Evolutionary conservation across 2,113 vertebrate species (phyloP).

Genomic region (Terrapene triunguis): DNA sequence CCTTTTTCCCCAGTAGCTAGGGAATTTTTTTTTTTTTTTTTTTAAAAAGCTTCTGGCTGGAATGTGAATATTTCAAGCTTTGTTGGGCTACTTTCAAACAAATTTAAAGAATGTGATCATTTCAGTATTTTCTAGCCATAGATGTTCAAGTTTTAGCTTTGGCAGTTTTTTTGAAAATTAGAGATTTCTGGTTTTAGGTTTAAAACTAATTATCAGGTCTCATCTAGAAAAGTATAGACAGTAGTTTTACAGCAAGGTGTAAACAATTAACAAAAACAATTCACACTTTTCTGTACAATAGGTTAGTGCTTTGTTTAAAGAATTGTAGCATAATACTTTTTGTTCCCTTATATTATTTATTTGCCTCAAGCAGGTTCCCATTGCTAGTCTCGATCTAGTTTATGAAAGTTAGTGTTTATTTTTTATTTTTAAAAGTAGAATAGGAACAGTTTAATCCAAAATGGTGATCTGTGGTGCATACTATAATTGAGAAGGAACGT

Average conservation of each 20-base stretch:
- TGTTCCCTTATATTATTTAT: background rate
- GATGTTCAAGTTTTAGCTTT: background rate
- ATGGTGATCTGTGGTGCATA: background rate
- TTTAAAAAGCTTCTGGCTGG: background rate
- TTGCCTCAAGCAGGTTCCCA: background rate
- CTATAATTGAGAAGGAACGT: background rate
- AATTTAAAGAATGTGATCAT: background rate
- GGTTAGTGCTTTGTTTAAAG: background rate
- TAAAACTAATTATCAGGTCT: background rate
- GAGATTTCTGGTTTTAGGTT: background rate
- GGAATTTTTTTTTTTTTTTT: too few species aligned
- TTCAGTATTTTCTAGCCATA: background rate
- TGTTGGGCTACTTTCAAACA: background rate
- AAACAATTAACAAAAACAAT: background rate
- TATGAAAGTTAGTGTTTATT: background rate
- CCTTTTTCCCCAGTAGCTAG: background rate
- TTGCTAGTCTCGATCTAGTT: background rate
- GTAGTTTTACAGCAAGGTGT: background rate
- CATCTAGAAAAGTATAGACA: background rate
- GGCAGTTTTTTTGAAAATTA: background rate
- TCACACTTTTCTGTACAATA: background rate
- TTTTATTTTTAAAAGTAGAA: background rate
- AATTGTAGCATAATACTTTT: background rate
- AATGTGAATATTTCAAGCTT: background rate
- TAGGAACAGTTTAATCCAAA: background rate